These are phyloP conservation scores for Stratiomys singularior DNA, from an alignment of 2,888 invertebrate genomes.

Conservation along the genomic window DNA sequence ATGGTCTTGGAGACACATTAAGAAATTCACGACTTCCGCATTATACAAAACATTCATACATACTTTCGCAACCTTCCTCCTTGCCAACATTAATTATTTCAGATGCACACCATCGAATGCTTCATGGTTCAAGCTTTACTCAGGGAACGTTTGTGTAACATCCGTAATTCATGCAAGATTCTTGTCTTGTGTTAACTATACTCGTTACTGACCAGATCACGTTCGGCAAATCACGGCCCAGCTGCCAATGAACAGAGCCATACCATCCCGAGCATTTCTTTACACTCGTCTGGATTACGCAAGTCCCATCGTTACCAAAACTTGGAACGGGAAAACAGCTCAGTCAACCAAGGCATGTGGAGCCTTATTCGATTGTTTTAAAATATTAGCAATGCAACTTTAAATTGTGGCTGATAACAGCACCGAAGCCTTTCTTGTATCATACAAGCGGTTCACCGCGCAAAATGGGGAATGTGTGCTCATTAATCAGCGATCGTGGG, in stretches of 20 bases:
- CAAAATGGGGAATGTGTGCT: too few species aligned
- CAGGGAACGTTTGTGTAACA: neutral
- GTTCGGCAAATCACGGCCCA: neutral
- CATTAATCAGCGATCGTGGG: too few species aligned
- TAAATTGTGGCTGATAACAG: neutral
- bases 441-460: neutral
- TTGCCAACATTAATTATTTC: too few species aligned
- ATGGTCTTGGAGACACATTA: too few species aligned
- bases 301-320: neutral
- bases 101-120: neutral
- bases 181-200: neutral
- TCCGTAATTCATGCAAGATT: neutral
- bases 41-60: too few species aligned
- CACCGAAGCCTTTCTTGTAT: neutral
- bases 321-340: neutral
- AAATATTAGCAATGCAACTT: neutral
- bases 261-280: neutral
- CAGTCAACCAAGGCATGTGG: neutral
- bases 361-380: neutral
- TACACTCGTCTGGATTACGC: neutral
- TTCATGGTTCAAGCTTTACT: neutral
- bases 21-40: too few species aligned
- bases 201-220: neutral
- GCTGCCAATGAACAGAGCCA: neutral
- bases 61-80: too few species aligned